Conservation (phyloP, 2,888 invertebrate genomes). For the Yponomeuta cagnagella region DNA sequence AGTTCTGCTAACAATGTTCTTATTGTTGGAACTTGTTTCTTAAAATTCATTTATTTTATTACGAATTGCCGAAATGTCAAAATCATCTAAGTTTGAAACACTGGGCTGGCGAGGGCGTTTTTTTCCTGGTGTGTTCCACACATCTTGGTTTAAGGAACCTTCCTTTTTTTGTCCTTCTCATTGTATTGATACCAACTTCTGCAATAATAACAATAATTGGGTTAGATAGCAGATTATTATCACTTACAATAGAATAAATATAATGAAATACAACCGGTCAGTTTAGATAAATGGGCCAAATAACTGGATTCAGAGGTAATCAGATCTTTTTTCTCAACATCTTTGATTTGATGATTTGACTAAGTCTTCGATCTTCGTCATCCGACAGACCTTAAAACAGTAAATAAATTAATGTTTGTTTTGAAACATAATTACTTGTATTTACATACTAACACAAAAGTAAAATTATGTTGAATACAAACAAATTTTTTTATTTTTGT, state of each 20-base stretch:
- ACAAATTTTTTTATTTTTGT: too few species aligned
- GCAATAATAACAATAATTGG: neutral
- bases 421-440: too few species aligned
- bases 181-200: neutral
- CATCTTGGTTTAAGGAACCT: constrained; percentile 1
- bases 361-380: neutral
- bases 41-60: too few species aligned
- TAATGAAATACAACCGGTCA: neutral
- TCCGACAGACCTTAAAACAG: neutral
- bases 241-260: neutral
- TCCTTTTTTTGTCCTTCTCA: constrained; percentile 8
- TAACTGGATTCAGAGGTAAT: neutral
- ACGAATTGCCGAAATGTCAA: too few species aligned
- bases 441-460: too few species aligned
- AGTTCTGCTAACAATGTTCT: neutral
- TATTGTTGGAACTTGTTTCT: too few species aligned
- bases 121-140: constrained; percentile 2
- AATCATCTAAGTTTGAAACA: neutral
- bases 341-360: neutral
- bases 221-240: neutral
- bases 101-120: neutral
- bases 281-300: neutral
- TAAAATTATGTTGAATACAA: too few species aligned
- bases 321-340: neutral
- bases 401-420: neutral